A percentile compares a stretch with the other conserved stretches of the same genome.
These are phyloP conservation scores for Microcebus ravelobensis DNA, from an alignment of 2,113 vertebrate genomes.

Conservation along the genomic window DNA sequence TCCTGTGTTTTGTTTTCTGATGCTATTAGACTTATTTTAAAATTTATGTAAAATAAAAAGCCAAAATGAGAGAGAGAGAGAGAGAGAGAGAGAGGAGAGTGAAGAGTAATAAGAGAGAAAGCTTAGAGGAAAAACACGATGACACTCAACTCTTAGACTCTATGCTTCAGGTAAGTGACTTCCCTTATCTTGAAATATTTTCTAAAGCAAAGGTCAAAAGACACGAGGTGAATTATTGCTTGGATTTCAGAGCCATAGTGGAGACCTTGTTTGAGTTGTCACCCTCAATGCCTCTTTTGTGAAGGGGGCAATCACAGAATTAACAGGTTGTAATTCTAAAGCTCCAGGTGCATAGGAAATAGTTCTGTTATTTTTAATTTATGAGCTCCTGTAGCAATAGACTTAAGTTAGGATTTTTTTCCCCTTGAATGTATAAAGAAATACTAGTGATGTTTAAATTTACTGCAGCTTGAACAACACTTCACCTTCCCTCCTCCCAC, in stretches of 20 bases:
- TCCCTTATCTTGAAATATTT: slow-evolving; percentile 6
- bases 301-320: slow-evolving; percentile 57
- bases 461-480: slow-evolving; percentile 57
- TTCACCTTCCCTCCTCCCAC: slow-evolving; percentile 26
- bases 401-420: background rate
- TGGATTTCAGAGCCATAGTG: slow-evolving; percentile 57
- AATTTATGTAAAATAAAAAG: slow-evolving; percentile 26
- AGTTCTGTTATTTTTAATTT: slow-evolving; percentile 77
- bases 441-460: slow-evolving; percentile 69
- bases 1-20: background rate
- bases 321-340: slow-evolving; percentile 68
- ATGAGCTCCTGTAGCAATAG: slow-evolving; percentile 67
- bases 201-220: slow-evolving; percentile 61
- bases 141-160: background rate
- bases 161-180: background rate
- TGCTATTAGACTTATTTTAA: slow-evolving; percentile 19
- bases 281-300: background rate
- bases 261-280: background rate
- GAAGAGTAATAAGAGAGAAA: background rate
- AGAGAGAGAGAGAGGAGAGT: background rate
- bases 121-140: background rate
- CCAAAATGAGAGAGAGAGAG: background rate
- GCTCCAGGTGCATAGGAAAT: slow-evolving; percentile 77
- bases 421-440: slow-evolving; percentile 49
- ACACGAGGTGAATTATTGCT: slow-evolving; percentile 58